Base-by-base conservation (phyloP, 2,888 invertebrate species). In the Caenorhabditis doughertyi region DNA sequence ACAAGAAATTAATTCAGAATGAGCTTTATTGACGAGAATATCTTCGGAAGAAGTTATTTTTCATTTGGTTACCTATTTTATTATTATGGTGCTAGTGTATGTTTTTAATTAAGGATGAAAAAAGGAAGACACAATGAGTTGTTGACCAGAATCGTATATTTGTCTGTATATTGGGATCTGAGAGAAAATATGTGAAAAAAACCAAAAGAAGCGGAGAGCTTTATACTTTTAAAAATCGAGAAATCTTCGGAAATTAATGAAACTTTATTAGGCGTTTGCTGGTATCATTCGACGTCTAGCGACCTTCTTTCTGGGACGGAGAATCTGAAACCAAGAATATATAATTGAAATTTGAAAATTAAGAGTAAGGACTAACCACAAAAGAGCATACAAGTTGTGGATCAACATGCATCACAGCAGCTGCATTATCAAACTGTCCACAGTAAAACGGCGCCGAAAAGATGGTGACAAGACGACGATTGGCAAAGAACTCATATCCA, bases 401-500 rank as follows among this genome's bases (percentile, higher is more conserved):
- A 39, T 83, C 83, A 13, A 90, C 86, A 9, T 39, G 64, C 89
- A 90, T 87, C 25, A 89, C 84, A n/a, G 89, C 89, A 8, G 88
- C 89, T 21, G 87, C 83, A 65, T 89, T 89, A 55, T 89, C 87
- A 64, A 89, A 89, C 47, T 89, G 84, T 44, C 87, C 85, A 73
- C 87, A 87, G 56, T 87, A 87, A 47, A 84, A 82, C 11, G 86
- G 86, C 13, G 86, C 87, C 3, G 87, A 84, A 74, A 87, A 88
- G 51, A 87, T 79, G 1, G 87, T 87, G 27, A 87, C 87, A 44
- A 89, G 84, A 58, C 85, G 84, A 21, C 87, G 84, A 65, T 84
- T 84, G 29, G 83, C 87, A 89, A 94, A 94, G 90, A 94, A 94
- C 89, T 94, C 93, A 90, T 94, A 94, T 21, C 94, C 94, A 90